Base-by-base conservation (phyloP, 1,140 invertebrate genomes). In the Hycleus phaleratus region DNA sequence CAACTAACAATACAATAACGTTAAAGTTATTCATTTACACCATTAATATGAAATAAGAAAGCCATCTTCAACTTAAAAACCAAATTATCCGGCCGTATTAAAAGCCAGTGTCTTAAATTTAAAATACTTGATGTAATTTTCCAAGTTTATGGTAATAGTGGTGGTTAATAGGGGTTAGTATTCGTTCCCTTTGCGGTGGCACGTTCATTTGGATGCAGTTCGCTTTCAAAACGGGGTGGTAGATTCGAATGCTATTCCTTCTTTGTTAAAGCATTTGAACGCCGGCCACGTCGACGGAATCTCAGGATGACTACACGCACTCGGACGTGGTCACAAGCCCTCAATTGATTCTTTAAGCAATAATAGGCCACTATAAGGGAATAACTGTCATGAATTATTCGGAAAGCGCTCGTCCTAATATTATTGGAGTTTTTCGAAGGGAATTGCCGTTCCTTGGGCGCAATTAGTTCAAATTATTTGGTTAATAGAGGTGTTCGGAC, bases 261-360 rank as follows among this genome's bases (percentile, higher is more conserved):
- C 32, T 32, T 5, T 32, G 32, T 38, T 57, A 3, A n/a, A 7
- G 25, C 46, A 51, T 58, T 50, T 50, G 32, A 38, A 58, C 49
- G 49, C 56, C 18, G 48, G 18, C 47, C 56, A 58, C 56, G 56
- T 58, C 56, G 40, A 38, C 38, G 9, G 48, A 50, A 58, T 58
- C 56, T 49, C 43, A 42, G 49, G 48, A 45, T 46, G 47, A 42
- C 48, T 58, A 58, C 56, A 58, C 56, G 56, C 56, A 58, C 43
- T 58, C 49, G 49, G 56, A 58, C 56, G 56, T 58, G 56, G 56
- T 51, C 56, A 58, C 47, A 42, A 40, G 5, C 48, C 40, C 43
- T 51, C 56, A 51, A 58, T 58, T 58, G 56, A 58, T 58, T 58
- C 56, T 51, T 58, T 45, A 43, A 32, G 48, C 49, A 58, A 58